A percentile compares a stretch with the other conserved stretches of the same genome.
Conservation (phyloP, 2,113 vertebrate genomes). For the Chunga burmeisteri region DNA sequence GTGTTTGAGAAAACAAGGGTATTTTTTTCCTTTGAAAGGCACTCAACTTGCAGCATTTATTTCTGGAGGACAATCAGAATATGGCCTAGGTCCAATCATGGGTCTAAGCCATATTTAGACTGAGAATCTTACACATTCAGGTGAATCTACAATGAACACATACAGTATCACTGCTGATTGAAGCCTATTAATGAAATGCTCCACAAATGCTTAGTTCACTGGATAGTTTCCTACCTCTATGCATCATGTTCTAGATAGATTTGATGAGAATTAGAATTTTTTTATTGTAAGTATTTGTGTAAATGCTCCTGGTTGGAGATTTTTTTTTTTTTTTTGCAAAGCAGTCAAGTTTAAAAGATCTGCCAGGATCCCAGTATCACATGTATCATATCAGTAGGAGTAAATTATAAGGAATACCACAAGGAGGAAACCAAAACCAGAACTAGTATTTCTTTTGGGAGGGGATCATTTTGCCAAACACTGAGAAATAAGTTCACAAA, state of each 20-base stretch:
- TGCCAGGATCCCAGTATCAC: neutral
- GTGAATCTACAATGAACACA: neutral
- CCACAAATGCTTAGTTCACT: neutral
- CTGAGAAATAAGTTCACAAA: neutral
- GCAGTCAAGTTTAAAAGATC: neutral
- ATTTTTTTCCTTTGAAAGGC: neutral
- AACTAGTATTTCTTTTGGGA: neutral
- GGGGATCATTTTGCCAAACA: neutral
- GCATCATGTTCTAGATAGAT: neutral
- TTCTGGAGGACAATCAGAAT: neutral
- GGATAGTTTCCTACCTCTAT: neutral
- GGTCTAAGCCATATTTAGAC: neutral
- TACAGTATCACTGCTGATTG: neutral
- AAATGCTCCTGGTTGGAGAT: neutral
- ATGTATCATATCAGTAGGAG: neutral
- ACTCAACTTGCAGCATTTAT: neutral
- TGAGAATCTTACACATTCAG: neutral
- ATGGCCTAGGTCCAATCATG: neutral
- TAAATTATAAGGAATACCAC: neutral
- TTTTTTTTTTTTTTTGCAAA: neutral
- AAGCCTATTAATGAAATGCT: neutral
- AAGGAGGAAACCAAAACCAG: neutral
- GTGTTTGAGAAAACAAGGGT: neutral
- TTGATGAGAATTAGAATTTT: neutral
- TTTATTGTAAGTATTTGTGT: neutral